Conservation (phyloP, 2,888 invertebrate genomes). For the Ypsolopha scabrella region DNA sequence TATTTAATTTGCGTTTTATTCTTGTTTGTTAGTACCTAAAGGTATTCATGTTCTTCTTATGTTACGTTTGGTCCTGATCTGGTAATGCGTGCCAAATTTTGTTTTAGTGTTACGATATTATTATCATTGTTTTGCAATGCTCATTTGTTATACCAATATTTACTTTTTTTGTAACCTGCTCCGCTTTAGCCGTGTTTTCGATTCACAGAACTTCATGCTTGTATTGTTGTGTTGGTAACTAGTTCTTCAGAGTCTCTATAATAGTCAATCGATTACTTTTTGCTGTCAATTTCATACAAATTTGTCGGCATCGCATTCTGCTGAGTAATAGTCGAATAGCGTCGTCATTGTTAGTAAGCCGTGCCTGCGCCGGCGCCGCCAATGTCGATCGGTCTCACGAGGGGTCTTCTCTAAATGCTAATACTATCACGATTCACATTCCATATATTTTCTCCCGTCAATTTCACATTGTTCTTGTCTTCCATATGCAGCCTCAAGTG, state of each 20-base stretch:
- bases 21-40: too few relatives aligned
- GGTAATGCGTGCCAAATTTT: too few relatives aligned
- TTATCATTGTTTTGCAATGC: too few relatives aligned
- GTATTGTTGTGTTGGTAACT: not conserved
- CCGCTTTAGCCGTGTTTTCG: conserved; percentile 1
- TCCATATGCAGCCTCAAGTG: conserved; percentile 24
- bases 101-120: too few relatives aligned
- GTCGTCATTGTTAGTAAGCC: conserved; percentile 6
- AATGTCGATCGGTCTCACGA: conserved; percentile 1
- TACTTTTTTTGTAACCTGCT: not conserved
- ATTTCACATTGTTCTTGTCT: conserved; percentile 32
- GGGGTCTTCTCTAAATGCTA: conserved; percentile 12
- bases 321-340: conserved; percentile 11
- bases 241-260: not conserved
- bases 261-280: conserved; percentile 5
- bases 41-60: too few relatives aligned
- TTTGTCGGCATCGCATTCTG: conserved; percentile 7
- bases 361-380: not conserved
- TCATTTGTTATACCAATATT: conserved; percentile 5
- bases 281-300: conserved; percentile 3
- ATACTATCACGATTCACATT: conserved; percentile 26
- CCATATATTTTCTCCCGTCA: conserved; percentile 34
- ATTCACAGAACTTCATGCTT: not conserved
- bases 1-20: too few relatives aligned
- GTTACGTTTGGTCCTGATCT: too few relatives aligned